These are phyloP conservation scores for Hestina assimilis DNA, from an alignment of 1,140 invertebrate genomes.

Conservation along the genomic window DNA sequence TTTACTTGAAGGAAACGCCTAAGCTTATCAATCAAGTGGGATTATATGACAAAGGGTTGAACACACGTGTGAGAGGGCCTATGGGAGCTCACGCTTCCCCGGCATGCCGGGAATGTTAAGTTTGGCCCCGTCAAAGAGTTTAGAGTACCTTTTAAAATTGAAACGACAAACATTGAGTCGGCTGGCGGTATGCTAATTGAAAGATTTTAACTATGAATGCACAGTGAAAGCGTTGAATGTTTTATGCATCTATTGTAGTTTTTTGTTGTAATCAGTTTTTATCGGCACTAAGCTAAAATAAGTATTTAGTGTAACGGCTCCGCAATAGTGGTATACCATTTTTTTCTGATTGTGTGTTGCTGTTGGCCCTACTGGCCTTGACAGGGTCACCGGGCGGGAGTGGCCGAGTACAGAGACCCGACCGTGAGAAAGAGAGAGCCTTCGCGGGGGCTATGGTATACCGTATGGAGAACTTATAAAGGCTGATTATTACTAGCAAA, in stretches of 20 bases:
- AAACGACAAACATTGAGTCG: conserved; percentile 54
- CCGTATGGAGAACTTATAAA: no score
- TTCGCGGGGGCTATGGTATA: no score
- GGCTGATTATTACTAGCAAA: no score
- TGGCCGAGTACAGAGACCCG: no score
- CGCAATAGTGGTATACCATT: no score
- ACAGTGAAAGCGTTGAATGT: conserved; percentile 11
- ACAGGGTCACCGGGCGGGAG: no score
- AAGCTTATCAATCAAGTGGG: conserved; percentile 34
- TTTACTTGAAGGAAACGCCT: conserved; percentile 11
- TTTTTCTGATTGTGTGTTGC: no score
- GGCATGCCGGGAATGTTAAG: conserved; percentile 53
- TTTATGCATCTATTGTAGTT: conserved; percentile 5
- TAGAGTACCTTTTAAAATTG: conserved; percentile 58
- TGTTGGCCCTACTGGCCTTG: no score
- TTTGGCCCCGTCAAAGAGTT: conserved; percentile 53
- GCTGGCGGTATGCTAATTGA: conserved; percentile 43
- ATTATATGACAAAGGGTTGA: conserved; percentile 25
- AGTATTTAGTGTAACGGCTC: conserved; percentile 1
- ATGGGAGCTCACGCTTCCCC: conserved; percentile 34
- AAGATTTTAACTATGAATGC: conserved; percentile 43
- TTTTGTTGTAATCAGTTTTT: background rate
- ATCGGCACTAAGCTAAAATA: background rate
- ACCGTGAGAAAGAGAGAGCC: no score
- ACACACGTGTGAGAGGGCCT: conserved; percentile 29